These are phyloP conservation scores for Lanistes nyassanus DNA, from an alignment of 1,140 invertebrate species.

Conservation along the genomic window DNA sequence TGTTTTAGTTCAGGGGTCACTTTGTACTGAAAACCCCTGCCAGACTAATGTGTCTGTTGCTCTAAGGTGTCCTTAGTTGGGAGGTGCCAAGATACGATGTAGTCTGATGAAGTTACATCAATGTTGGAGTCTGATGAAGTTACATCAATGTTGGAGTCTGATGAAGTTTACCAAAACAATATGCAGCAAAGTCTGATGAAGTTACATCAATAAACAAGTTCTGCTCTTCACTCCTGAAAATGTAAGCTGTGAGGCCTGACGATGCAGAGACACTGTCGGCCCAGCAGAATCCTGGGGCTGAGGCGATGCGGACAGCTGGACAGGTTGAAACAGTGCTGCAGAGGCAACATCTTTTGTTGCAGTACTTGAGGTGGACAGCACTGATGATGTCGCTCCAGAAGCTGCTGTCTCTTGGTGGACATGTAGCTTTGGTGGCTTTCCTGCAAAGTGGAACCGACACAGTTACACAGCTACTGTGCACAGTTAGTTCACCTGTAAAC, in stretches of 20 bases:
- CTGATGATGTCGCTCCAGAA: not conserved
- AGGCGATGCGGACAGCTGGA: not conserved
- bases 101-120: too few species aligned
- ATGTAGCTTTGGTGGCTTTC: not conserved
- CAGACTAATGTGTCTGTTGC: too few species aligned
- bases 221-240: conserved; percentile 13
- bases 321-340: not conserved
- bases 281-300: not conserved
- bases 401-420: not conserved
- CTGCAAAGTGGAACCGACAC: not conserved
- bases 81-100: too few species aligned
- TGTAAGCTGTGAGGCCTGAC: conserved; percentile 15
- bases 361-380: not conserved
- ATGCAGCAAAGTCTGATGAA: not conserved
- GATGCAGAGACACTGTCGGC: not conserved
- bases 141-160: too few species aligned
- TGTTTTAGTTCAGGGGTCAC: too few species aligned
- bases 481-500: too few species aligned
- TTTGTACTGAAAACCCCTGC: too few species aligned
- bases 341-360: conserved; percentile 5
- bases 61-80: too few species aligned
- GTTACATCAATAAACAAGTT: conserved; percentile 14
- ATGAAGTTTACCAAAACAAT: not conserved
- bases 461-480: not conserved
- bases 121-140: too few species aligned